Conservation (phyloP, 2,113 vertebrate genomes). For the Lasiurus cinereus region DNA sequence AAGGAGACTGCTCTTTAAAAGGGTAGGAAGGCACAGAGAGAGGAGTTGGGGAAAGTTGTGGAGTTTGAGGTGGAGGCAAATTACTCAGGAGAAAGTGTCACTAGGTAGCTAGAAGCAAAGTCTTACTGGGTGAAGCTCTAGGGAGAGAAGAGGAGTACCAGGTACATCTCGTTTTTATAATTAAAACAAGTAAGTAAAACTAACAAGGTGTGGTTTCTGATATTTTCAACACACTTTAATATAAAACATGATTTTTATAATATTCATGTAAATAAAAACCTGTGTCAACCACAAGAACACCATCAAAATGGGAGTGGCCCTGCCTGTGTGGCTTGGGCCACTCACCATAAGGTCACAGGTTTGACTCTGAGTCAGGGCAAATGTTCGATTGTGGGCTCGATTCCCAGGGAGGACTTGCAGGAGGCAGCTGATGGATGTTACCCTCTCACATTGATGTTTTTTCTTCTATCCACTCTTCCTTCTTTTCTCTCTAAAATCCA, state of each 20-base stretch:
- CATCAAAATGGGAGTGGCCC: background rate
- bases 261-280: slow-evolving; percentile 24
- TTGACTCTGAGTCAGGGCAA: too few species aligned
- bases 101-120: background rate
- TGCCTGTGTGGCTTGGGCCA: too few species aligned
- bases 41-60: background rate
- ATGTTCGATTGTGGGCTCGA: too few species aligned
- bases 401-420: too few species aligned
- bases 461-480: too few species aligned
- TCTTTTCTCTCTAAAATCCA: too few species aligned
- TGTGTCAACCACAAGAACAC: background rate
- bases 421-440: too few species aligned
- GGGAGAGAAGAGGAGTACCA: background rate
- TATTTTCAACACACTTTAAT: background rate
- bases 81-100: background rate
- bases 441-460: too few species aligned
- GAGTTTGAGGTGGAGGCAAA: background rate
- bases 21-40: background rate
- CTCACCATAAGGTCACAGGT: too few species aligned
- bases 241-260: background rate
- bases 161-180: background rate
- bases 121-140: background rate
- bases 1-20: background rate
- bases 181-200: background rate
- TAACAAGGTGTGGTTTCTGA: background rate